Percentiles rank a stretch among this genome's conserved stretches.
Evolutionary conservation across 2,888 invertebrate species (phyloP).

Genomic region (Anticlea derivata): DNA sequence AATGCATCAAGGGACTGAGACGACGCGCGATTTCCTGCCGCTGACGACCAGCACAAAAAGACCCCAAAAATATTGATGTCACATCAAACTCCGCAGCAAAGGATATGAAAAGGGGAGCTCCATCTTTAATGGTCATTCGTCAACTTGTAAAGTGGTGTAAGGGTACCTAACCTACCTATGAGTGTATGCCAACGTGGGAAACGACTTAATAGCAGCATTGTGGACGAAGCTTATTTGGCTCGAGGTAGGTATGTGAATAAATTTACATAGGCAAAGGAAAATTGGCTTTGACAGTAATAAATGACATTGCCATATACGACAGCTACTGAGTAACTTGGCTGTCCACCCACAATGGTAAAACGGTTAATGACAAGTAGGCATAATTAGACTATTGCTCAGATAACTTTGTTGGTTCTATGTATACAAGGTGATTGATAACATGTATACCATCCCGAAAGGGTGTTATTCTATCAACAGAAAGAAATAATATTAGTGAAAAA

Average conservation of each 20-base stretch:
- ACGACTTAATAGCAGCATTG: constrained; percentile 40
- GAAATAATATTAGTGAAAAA: too few species aligned
- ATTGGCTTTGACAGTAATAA: constrained; percentile 34
- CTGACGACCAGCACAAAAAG: constrained; percentile 37
- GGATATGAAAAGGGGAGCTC: constrained; percentile 38
- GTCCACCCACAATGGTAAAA: constrained; percentile 30
- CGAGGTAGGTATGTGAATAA: constrained; percentile 20
- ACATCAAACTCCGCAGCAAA: constrained; percentile 30
- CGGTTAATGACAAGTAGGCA: constrained; percentile 19
- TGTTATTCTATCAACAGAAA: too few species aligned
- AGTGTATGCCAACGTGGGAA: constrained; percentile 41
- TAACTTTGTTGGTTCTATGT: background rate
- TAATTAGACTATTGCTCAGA: constrained; percentile 7
- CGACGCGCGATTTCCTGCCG: constrained; percentile 45
- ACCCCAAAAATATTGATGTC: constrained; percentile 39
- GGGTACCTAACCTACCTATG: constrained; percentile 23
- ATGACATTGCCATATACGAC: constrained; percentile 29
- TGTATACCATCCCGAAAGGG: too few species aligned
- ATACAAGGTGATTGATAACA: too few species aligned
- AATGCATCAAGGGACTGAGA: constrained; percentile 42
- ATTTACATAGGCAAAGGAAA: constrained; percentile 30
- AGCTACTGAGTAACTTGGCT: constrained; percentile 19
- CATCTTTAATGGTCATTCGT: constrained; percentile 37
- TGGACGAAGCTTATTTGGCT: constrained; percentile 38
- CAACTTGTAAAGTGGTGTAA: constrained; percentile 39